Percentiles rank a stretch among this genome's conserved stretches.
phyloP scores from a whole-genome alignment of 2,888 invertebrate species.

The Pandemis cinnamomeana region DNA sequence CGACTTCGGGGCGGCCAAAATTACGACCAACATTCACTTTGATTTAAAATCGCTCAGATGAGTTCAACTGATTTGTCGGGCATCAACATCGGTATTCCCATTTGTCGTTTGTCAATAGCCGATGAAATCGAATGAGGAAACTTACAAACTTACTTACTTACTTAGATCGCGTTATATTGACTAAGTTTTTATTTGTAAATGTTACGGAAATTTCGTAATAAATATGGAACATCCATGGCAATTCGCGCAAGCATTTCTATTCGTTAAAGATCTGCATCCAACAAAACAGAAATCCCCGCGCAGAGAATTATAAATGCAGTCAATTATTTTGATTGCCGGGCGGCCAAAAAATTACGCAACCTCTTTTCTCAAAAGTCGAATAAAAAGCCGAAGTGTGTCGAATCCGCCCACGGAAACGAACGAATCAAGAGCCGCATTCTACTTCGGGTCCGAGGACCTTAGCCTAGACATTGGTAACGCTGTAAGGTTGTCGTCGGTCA shows the following conservation, averaged over 20 bases:
- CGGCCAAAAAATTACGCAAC: conserved; percentile 60
- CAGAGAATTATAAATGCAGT: conserved; percentile 15
- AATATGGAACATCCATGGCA: not conserved
- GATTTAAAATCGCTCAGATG: not conserved
- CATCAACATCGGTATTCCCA: not conserved
- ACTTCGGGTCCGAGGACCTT: conserved; percentile 74
- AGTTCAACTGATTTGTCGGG: not conserved
- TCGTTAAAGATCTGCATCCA: not conserved
- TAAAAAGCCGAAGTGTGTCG: conserved; percentile 64
- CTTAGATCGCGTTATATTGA: too few relatives aligned
- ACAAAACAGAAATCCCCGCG: conserved; percentile 5
- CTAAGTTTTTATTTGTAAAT: too few relatives aligned
- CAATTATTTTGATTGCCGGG: conserved; percentile 24
- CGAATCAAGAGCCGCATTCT: conserved; percentile 62
- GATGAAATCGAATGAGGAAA: too few relatives aligned
- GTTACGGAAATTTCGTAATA: not conserved
- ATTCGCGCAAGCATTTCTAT: not conserved
- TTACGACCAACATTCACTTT: conserved; percentile 29
- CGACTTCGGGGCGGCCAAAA: conserved; percentile 62
- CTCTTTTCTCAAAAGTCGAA: conserved; percentile 55
- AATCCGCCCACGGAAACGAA: conserved; percentile 62
- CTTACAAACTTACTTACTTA: too few relatives aligned
- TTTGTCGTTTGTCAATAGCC: too few relatives aligned
- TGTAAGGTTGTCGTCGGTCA: conserved; percentile 78
- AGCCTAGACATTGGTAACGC: conserved; percentile 78